Conservation (phyloP, 2,888 invertebrate species). For the Ceraclea dissimilis region DNA sequence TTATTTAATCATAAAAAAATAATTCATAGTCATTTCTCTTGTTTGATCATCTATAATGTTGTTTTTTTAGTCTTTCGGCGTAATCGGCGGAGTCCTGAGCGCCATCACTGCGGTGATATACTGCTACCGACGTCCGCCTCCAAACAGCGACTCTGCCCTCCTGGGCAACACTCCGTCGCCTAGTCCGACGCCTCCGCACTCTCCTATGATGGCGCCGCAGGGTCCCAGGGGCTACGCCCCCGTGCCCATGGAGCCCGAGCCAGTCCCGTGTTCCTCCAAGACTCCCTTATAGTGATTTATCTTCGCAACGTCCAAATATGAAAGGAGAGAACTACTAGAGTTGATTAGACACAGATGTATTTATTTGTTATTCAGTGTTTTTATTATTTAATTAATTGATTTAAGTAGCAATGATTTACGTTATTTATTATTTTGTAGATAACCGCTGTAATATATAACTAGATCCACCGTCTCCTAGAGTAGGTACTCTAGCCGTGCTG, state of each 20-base stretch:
- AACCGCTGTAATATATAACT: too few relatives aligned
- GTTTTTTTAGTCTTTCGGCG: slow-evolving; percentile 35
- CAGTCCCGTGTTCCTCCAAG: slow-evolving; percentile 22
- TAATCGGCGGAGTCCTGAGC: slow-evolving; percentile 31
- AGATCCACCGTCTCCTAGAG: too few relatives aligned
- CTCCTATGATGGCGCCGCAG: slow-evolving; percentile 33
- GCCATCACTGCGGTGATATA: slow-evolving; percentile 27
- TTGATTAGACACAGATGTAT: slow-evolving; percentile 10
- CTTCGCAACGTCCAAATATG: not conserved
- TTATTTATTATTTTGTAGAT: not conserved
- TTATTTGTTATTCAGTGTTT: not conserved
- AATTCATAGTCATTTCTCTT: too few relatives aligned
- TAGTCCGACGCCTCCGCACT: slow-evolving; percentile 30
- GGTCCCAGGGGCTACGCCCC: slow-evolving; percentile 28
- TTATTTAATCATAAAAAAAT: too few relatives aligned
- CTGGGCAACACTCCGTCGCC: slow-evolving; percentile 28
- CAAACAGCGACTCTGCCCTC: slow-evolving; percentile 22
- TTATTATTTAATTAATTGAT: not conserved
- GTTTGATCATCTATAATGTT: too few relatives aligned
- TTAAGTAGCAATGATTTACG: not conserved
- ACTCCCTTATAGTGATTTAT: slow-evolving; percentile 25
- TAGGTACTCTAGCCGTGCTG: too few relatives aligned
- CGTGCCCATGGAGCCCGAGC: slow-evolving; percentile 23
- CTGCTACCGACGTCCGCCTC: slow-evolving; percentile 22
- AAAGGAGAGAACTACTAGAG: not conserved